Conservation (phyloP, 2,888 invertebrate genomes). For the Mycalesis mineus region DNA sequence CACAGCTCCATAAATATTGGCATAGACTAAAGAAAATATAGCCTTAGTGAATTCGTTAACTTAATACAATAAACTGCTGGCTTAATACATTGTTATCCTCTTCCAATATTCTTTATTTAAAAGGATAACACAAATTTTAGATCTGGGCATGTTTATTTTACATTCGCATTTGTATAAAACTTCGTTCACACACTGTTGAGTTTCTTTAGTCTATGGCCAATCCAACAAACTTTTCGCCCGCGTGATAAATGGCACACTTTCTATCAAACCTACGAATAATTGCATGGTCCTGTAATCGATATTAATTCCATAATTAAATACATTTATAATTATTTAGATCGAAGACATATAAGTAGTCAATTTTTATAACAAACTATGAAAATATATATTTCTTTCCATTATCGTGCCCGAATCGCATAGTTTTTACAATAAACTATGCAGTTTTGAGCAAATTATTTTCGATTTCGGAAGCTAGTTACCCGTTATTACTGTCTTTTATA, state of each 20-base stretch:
- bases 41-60: no score
- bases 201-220: slow-evolving; percentile 17
- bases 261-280: slow-evolving; percentile 36
- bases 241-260: slow-evolving; percentile 40
- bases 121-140: no score
- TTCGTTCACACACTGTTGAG: not conserved
- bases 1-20: slow-evolving; percentile 5
- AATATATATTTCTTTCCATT: slow-evolving; percentile 46
- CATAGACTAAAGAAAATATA: slow-evolving; percentile 4
- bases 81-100: no score
- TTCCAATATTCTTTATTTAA: no score
- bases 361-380: slow-evolving; percentile 49
- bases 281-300: slow-evolving; percentile 52
- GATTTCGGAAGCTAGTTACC: slow-evolving; percentile 44
- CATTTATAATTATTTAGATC: slow-evolving; percentile 31
- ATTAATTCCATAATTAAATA: slow-evolving; percentile 36
- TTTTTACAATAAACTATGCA: slow-evolving; percentile 11
- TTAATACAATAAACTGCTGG: no score
- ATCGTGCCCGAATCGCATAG: slow-evolving; percentile 34
- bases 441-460: slow-evolving; percentile 37
- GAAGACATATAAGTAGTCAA: slow-evolving; percentile 42
- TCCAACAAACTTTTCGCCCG: slow-evolving; percentile 1
- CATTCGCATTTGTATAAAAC: not conserved
- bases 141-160: no score
- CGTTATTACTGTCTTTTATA: slow-evolving; percentile 40